Conservation (phyloP, 2,797 vertebrate species). For the Rhinoraja longicauda region DNA sequence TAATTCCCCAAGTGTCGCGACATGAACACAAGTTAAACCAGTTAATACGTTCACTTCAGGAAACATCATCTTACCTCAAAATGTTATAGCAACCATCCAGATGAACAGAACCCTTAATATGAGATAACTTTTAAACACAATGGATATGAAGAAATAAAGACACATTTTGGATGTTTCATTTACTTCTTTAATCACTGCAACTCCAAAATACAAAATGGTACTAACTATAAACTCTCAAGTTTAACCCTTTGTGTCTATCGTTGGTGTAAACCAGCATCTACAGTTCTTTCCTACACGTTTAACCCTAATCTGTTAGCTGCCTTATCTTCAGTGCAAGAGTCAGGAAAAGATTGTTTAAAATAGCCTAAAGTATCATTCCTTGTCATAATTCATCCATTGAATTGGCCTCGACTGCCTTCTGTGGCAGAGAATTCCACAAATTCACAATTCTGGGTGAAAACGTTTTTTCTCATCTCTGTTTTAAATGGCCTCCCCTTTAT, state of each 20-base stretch:
- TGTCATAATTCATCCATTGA: not conserved
- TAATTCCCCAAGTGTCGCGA: not conserved
- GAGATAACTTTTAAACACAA: not conserved
- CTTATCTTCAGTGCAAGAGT: not conserved
- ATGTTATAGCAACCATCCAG: not conserved
- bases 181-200: not conserved
- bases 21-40: not conserved
- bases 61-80: not conserved
- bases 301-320: not conserved
- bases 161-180: not conserved
- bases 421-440: no score
- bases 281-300: no score
- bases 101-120: not conserved
- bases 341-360: not conserved
- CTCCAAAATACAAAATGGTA: not conserved
- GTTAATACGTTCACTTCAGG: not conserved
- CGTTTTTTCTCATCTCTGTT: no score
- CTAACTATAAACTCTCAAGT: not conserved
- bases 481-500: no score
- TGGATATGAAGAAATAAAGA: not conserved
- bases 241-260: not conserved
- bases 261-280: no score
- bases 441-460: no score
- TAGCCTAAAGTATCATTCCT: not conserved
- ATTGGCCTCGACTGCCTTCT: no score